Evolutionary conservation across 2,888 invertebrate genomes (phyloP), one percentile per base, ranked within the genome.

Genomic region (Salticus scenicus): DNA sequence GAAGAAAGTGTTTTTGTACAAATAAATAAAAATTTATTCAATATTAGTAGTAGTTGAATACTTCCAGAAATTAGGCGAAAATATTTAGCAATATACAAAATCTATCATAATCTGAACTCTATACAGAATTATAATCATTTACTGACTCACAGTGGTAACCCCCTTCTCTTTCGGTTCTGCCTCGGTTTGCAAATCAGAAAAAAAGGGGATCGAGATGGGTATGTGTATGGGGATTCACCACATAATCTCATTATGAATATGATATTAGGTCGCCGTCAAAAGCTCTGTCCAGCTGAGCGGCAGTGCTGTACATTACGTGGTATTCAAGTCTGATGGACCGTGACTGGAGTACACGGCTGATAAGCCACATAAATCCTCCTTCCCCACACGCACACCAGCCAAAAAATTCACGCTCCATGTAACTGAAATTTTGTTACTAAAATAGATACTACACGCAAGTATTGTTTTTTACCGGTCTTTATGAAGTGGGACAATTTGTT

Each of bases 181-280:
- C n/a, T n/a, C 10, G 17, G 14, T 17, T 47, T 10, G 37, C 10
- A 47, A 17, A 47, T 14, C 17, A 17, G n/a, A 2, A 5, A 17
- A 47, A 17, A 47, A 47, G 42, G n/a, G 42, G 17, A 47, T 14
- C 7, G 42, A 17, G n/a, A 17, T 17, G 37, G 12, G 12, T 4
- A 37, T 10, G 37, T 4, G 37, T 4, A 37, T 37, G 10, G 37
- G 24, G 24, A 57, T 4, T 24, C 57, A 57, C 57, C 57, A 57
- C 57, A 57, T 57, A 57, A 57, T 57, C 57, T 57, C 57, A 57
- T 57, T 57, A 57, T 57, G 57, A 57, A 57, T 57, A 57, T 57
- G 24, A 57, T 57, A 57, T 57, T 57, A 57, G 57, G 14, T 24
- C 24, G 1, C 2, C 24, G 14, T 10, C 37, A 47, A 57, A 24